These are phyloP conservation scores for Aphelinus atriplicis DNA, from an alignment of 1,140 invertebrate species.

Conservation along the genomic window DNA sequence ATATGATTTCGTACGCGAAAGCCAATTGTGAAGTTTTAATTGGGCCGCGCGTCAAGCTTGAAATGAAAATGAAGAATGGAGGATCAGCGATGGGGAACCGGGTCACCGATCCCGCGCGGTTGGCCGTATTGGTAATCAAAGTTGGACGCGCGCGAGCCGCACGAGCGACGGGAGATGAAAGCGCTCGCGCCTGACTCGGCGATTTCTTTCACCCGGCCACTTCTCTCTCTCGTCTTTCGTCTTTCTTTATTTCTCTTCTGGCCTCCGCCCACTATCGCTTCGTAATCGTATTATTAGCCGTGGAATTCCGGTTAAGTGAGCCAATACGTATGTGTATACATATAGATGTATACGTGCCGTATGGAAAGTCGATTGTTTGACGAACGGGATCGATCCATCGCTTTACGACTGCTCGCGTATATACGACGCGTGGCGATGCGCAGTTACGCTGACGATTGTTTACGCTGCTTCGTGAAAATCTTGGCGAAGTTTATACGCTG, in stretches of 20 bases:
- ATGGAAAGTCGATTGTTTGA: constrained; percentile 11
- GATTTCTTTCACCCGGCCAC: constrained; percentile 30
- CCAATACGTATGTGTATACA: background rate
- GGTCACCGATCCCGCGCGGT: constrained; percentile 36
- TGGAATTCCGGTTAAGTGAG: constrained; percentile 34
- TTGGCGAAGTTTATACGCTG: no score
- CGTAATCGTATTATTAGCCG: constrained; percentile 38
- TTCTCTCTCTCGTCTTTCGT: constrained; percentile 27
- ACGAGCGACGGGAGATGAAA: constrained; percentile 44
- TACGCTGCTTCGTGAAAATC: no score
- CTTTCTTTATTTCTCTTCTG: constrained; percentile 19
- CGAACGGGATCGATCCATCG: no score
- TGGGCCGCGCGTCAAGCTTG: constrained; percentile 5
- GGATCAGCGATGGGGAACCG: constrained; percentile 18
- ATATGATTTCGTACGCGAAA: constrained; percentile 29
- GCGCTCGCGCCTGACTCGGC: constrained; percentile 40
- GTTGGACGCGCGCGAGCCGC: constrained; percentile 43
- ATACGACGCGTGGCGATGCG: no score
- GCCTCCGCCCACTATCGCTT: constrained; percentile 28
- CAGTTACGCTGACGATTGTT: no score
- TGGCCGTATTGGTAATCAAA: constrained; percentile 43
- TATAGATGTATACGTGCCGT: no score
- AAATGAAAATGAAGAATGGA: constrained; percentile 34
- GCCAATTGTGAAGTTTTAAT: constrained; percentile 39
- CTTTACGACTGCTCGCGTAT: no score